Conservation (phyloP, 2,888 invertebrate genomes). For the Hydrotaea cyrtoneurina region DNA sequence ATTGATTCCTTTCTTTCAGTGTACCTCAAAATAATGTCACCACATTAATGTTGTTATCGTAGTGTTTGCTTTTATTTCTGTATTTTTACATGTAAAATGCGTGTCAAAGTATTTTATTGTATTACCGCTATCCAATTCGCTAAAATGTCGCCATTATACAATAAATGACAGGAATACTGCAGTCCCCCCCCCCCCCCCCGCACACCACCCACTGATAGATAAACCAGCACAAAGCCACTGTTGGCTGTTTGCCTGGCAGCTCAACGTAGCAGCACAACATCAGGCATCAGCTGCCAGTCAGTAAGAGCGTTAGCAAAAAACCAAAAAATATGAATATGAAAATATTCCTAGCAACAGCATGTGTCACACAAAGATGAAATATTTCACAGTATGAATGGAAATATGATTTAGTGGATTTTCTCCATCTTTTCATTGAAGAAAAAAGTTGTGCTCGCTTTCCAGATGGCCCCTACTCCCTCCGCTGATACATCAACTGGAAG, state of each 20-base stretch:
- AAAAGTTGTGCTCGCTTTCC: neutral
- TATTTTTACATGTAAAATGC: conserved; percentile 46
- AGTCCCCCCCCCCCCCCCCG: neutral
- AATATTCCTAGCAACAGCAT: neutral
- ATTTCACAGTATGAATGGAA: neutral
- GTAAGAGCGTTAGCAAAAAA: neutral
- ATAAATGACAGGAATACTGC: conserved; percentile 57
- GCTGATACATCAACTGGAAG: neutral
- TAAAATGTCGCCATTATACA: conserved; percentile 52
- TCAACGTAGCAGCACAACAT: conserved; percentile 12
- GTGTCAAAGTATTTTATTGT: conserved; percentile 57
- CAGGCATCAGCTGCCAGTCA: neutral
- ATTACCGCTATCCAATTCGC: conserved; percentile 47
- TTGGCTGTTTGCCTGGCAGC: conserved; percentile 15
- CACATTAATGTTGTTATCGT: neutral
- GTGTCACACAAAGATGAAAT: conserved; percentile 21
- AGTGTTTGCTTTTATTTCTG: neutral
- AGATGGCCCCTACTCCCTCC: neutral
- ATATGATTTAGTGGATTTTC: conserved; percentile 6
- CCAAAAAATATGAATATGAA: neutral
- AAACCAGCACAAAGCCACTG: neutral
- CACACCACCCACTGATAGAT: neutral
- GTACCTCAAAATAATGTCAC: too few species aligned
- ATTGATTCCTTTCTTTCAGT: too few species aligned
- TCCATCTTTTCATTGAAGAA: neutral